phyloP scores from a whole-genome alignment of 2,888 invertebrate genomes.

The Melinopterus prodromus region DNA sequence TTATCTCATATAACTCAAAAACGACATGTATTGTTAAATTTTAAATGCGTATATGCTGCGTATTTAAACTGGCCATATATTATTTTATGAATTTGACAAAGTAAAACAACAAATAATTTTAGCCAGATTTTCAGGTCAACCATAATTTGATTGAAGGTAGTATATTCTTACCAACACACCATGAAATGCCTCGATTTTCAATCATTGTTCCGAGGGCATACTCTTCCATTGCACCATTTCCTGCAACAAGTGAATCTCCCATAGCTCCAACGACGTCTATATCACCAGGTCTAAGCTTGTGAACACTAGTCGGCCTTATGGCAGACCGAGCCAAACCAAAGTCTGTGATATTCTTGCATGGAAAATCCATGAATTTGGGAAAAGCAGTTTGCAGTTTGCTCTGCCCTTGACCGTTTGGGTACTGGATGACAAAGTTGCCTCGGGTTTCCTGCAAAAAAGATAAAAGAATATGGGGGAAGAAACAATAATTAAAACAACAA shows the following conservation, averaged over 20 bases:
- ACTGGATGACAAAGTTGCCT: conserved; percentile 58
- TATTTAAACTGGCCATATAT: no score
- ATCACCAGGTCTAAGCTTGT: conserved; percentile 72
- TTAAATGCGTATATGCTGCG: no score
- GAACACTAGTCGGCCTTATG: conserved; percentile 69
- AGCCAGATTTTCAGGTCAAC: no score
- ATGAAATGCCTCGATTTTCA: conserved; percentile 77
- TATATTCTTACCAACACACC: conserved; percentile 71
- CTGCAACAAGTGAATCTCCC: conserved; percentile 77
- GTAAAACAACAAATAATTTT: no score
- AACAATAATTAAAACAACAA: not conserved
- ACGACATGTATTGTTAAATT: no score
- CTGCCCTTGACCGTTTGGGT: conserved; percentile 61
- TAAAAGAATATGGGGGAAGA: not conserved
- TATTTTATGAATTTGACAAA: no score
- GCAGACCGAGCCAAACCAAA: conserved; percentile 54
- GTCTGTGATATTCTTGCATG: conserved; percentile 62
- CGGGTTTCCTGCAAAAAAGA: conserved; percentile 43
- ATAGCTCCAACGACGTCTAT: conserved; percentile 77
- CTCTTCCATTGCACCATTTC: conserved; percentile 77
- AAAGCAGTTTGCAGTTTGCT: conserved; percentile 65
- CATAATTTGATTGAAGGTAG: no score
- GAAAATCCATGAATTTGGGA: conserved; percentile 65
- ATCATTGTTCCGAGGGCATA: conserved; percentile 77
- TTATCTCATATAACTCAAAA: no score